phyloP scores from a whole-genome alignment of 2,888 invertebrate species.

The Limnephilus lunatus region DNA sequence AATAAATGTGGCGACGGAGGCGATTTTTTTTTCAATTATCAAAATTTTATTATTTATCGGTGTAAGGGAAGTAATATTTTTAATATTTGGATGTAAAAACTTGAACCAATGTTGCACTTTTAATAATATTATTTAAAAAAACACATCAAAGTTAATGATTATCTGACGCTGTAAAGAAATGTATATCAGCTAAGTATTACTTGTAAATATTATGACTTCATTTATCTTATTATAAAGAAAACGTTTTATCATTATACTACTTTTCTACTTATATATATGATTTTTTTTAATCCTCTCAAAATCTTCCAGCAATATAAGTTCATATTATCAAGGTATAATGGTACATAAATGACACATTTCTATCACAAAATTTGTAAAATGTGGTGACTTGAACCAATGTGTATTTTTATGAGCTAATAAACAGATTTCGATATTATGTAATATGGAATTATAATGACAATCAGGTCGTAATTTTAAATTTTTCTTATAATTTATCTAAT shows the following conservation, averaged over 20 bases:
- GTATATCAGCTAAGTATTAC: not conserved
- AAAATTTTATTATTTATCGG: not conserved
- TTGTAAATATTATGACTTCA: not conserved
- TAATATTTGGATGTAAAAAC: not conserved
- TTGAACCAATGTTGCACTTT: not conserved
- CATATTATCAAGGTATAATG: not conserved
- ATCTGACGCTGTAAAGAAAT: not conserved
- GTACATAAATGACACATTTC: not conserved
- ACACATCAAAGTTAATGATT: not conserved
- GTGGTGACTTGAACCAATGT: not conserved
- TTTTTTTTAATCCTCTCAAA: not conserved
- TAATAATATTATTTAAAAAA: not conserved
- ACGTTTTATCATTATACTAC: not conserved
- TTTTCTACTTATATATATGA: not conserved
- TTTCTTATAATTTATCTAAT: conserved; percentile 11
- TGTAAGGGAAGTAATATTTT: not conserved
- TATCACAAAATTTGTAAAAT: not conserved
- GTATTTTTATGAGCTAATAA: not conserved
- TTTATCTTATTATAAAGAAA: not conserved
- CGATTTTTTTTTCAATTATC: not conserved
- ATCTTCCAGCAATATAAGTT: not conserved
- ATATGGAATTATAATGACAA: conserved; percentile 30
- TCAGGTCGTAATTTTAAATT: conserved; percentile 35
- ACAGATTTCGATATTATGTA: not conserved
- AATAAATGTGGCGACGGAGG: not conserved